phyloP scores from a whole-genome alignment of 2,797 vertebrate species.

The Lacerta bilineata region DNA sequence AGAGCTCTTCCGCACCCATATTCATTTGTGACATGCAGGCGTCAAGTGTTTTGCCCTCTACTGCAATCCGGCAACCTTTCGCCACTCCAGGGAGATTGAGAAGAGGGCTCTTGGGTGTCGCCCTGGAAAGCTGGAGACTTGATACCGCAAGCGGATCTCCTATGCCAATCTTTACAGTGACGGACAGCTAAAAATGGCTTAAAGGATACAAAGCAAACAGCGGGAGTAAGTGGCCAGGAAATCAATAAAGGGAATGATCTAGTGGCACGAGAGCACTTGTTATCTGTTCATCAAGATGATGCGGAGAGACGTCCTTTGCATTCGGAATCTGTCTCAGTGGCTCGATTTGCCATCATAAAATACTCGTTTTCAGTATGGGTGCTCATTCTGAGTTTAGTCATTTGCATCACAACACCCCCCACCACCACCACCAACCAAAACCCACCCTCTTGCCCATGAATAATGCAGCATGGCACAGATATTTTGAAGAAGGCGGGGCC shows the following conservation, averaged over 20 bases:
- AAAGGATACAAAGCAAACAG: constrained; percentile 74
- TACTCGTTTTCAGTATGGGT: constrained; percentile 71
- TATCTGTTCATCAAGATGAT: constrained; percentile 78
- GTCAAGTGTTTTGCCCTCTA: constrained; percentile 32
- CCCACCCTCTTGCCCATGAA: constrained; percentile 64
- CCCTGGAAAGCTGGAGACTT: constrained; percentile 53
- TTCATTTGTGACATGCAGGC: not conserved
- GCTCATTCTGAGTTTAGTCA: constrained; percentile 56
- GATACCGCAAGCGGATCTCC: constrained; percentile 31
- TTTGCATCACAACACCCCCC: constrained; percentile 20
- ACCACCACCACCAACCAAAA: too few species aligned
- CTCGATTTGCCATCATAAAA: constrained; percentile 78
- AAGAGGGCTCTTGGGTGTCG: constrained; percentile 55
- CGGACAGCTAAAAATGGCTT: constrained; percentile 63
- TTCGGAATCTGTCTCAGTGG: constrained; percentile 71
- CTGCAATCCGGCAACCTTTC: constrained; percentile 34
- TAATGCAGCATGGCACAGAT: constrained; percentile 78
- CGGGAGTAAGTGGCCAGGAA: constrained; percentile 72
- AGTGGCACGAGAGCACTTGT: constrained; percentile 74
- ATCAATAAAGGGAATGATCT: constrained; percentile 80
- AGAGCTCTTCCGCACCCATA: not conserved
- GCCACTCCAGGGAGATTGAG: constrained; percentile 33
- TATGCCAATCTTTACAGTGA: constrained; percentile 65
- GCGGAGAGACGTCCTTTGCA: constrained; percentile 62
- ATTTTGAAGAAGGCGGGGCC: constrained; percentile 75